These are phyloP conservation scores for Scomber scombrus DNA, from an alignment of 2,113 vertebrate genomes.

Conservation along the genomic window DNA sequence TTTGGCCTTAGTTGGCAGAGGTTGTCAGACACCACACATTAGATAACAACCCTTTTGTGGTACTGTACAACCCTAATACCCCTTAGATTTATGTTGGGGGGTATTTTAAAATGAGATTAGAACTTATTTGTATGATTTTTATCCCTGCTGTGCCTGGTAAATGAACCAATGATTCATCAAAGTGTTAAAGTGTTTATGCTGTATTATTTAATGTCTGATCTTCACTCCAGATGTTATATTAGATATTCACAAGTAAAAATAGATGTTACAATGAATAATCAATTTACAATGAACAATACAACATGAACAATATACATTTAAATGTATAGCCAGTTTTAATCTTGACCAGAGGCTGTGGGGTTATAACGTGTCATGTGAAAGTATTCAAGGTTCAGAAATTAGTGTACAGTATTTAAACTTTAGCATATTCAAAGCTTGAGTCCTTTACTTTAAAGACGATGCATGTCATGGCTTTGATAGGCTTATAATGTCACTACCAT, in stretches of 20 bases:
- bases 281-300: too few relatives aligned
- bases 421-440: not conserved
- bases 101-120: too few relatives aligned
- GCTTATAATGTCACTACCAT: not conserved
- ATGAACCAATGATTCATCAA: too few relatives aligned
- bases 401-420: not conserved
- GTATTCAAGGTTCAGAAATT: not conserved
- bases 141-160: too few relatives aligned
- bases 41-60: slow-evolving; percentile 38
- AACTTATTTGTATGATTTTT: too few relatives aligned
- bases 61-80: not conserved
- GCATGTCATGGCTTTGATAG: not conserved
- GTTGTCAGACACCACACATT: slow-evolving; percentile 25
- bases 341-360: not conserved
- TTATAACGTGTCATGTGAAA: not conserved
- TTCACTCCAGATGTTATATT: too few relatives aligned
- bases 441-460: not conserved
- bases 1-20: slow-evolving; percentile 20
- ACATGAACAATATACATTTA: too few relatives aligned
- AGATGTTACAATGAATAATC: too few relatives aligned
- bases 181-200: too few relatives aligned
- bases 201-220: too few relatives aligned
- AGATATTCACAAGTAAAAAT: too few relatives aligned
- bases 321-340: not conserved
- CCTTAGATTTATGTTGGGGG: slow-evolving; percentile 2